A percentile compares a stretch with the other conserved stretches of the same genome.
Conservation (phyloP, 2,888 invertebrate species). For the Allygus modestus region DNA sequence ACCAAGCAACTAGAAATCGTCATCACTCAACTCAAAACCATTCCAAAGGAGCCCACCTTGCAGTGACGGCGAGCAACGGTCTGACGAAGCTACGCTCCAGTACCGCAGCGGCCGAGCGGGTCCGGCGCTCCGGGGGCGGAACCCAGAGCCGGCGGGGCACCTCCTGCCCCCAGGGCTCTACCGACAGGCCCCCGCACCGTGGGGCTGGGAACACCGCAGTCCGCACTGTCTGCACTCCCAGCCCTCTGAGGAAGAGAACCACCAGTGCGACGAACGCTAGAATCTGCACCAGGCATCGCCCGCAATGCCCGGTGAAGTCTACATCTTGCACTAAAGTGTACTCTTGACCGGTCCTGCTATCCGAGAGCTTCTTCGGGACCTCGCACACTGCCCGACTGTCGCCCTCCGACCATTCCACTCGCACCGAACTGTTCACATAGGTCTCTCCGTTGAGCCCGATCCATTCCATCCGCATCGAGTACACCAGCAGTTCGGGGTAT, state of each 20-base stretch:
- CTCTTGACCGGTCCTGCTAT: not conserved
- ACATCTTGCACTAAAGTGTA: not conserved
- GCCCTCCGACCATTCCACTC: constrained; percentile 64
- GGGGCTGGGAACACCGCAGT: not conserved
- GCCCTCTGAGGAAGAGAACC: constrained; percentile 48
- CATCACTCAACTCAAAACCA: too few species aligned
- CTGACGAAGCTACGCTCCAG: not conserved
- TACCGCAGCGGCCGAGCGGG: constrained; percentile 18
- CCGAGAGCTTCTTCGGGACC: constrained; percentile 22
- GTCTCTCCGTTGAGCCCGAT: constrained; percentile 66
- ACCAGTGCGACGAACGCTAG: constrained; percentile 45
- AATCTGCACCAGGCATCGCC: constrained; percentile 55
- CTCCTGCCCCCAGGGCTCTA: not conserved
- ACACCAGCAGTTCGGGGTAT: constrained; percentile 50
- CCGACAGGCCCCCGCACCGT: not conserved
- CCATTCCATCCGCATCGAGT: constrained; percentile 68
- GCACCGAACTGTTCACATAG: constrained; percentile 66
- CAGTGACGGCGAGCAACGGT: constrained; percentile 2
- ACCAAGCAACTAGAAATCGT: too few species aligned
- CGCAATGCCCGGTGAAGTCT: constrained; percentile 43
- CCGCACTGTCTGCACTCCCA: constrained; percentile 50
- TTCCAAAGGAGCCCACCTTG: constrained; percentile 3
- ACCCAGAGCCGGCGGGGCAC: not conserved
- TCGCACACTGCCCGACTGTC: constrained; percentile 68
- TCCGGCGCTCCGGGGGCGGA: not conserved